Conservation (phyloP, 2,797 vertebrate species). For the Esox lucius region DNA sequence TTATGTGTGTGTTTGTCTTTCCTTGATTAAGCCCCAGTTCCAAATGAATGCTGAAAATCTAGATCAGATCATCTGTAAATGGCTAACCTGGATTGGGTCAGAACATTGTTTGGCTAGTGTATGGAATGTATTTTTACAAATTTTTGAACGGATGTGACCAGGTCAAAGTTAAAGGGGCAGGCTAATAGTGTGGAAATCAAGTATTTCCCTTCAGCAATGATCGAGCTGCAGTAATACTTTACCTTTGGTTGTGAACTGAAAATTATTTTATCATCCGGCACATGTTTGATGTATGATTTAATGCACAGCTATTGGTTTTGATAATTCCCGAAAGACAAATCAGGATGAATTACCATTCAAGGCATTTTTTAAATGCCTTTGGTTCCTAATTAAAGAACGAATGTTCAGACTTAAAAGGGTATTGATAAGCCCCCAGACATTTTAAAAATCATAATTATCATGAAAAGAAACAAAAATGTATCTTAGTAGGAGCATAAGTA, state of each 20-base stretch:
- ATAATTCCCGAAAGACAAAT: neutral
- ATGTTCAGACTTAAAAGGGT: slow-evolving; percentile 47
- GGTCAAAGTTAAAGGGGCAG: slow-evolving; percentile 48
- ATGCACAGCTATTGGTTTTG: neutral
- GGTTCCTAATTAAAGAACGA: neutral
- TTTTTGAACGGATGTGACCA: neutral
- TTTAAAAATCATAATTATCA: slow-evolving; percentile 48
- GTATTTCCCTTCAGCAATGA: slow-evolving; percentile 5
- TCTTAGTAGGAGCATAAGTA: neutral
- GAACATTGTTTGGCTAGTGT: slow-evolving; percentile 44
- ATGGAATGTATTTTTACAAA: neutral
- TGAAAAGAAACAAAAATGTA: neutral
- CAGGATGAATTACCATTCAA: neutral
- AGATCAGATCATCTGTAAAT: slow-evolving; percentile 44
- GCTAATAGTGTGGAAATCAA: slow-evolving; percentile 40
- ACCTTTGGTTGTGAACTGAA: neutral
- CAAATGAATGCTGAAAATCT: slow-evolving; percentile 26
- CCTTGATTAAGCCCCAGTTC: slow-evolving; percentile 1
- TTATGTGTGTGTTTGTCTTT: slow-evolving; percentile 39
- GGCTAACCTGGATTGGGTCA: slow-evolving; percentile 59
- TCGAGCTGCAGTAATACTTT: neutral
- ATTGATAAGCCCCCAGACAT: slow-evolving; percentile 55
- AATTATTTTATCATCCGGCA: neutral
- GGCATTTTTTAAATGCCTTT: neutral
- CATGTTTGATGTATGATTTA: neutral